Percentiles rank a stretch among this genome's conserved stretches.
Conservation (phyloP, 2,113 vertebrate species). For the Labeo rohita region DNA sequence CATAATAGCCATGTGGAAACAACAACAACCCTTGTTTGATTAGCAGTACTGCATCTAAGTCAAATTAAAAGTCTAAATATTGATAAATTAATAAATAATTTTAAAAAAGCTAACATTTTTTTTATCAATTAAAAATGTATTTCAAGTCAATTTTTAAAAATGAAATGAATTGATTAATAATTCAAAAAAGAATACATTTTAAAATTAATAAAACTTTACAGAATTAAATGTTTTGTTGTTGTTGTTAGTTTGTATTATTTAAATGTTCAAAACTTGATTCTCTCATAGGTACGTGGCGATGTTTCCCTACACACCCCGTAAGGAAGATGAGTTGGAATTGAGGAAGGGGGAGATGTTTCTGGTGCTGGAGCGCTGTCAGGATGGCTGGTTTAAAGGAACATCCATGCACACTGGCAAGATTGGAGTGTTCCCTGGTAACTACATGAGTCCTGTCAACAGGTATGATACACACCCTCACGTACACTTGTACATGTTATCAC, state of each 20-base stretch:
- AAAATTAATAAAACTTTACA: not conserved
- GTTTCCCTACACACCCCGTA: conserved; percentile 93
- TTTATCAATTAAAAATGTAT: not conserved
- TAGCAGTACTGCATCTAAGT: not conserved
- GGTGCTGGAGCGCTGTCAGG: conserved; percentile 96
- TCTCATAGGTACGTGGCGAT: conserved; percentile 86
- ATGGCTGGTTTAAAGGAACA: conserved; percentile 99
- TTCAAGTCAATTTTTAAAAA: not conserved
- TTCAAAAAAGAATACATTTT: not conserved
- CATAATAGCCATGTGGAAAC: not conserved
- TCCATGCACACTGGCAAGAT: conserved; percentile 98
- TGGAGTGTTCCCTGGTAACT: conserved; percentile 98
- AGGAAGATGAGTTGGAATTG: conserved; percentile 95
- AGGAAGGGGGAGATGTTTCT: conserved; percentile 98
- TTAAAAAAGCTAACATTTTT: not conserved
- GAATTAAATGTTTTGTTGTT: not conserved
- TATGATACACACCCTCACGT: conserved; percentile 50
- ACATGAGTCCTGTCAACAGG: conserved; percentile 96
- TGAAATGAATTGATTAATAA: not conserved
- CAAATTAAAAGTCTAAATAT: not conserved
- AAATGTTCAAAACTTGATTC: conserved; percentile 1
- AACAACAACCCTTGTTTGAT: not conserved
- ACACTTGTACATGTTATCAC: conserved; percentile 1
- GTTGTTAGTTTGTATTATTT: not conserved
- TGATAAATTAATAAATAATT: not conserved